These are phyloP conservation scores for Acanthurus tractus DNA, from an alignment of 2,797 vertebrate species.

Conservation along the genomic window DNA sequence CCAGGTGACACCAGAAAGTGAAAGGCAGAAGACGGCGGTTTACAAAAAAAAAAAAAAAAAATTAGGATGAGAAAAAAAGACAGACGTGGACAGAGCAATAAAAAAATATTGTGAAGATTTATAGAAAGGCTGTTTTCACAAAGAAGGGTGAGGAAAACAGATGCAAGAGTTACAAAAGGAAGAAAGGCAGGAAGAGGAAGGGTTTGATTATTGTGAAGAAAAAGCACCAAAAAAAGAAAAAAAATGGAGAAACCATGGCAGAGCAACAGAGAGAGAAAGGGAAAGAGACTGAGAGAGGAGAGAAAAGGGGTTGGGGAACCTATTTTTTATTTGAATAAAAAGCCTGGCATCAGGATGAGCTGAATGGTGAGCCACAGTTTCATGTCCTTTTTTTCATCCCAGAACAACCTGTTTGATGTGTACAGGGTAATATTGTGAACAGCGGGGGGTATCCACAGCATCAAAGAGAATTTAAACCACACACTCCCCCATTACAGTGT, in stretches of 20 bases:
- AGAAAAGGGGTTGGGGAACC: background rate
- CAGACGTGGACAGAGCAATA: constrained; percentile 24
- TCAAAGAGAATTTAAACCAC: constrained; percentile 78
- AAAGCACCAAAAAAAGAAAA: no score
- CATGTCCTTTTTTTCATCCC: constrained; percentile 62
- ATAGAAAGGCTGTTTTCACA: constrained; percentile 16
- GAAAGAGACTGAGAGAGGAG: background rate
- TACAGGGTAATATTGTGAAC: constrained; percentile 72
- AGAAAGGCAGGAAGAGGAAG: constrained; percentile 37
- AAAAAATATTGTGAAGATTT: constrained; percentile 34
- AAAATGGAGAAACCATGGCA: constrained; percentile 10
- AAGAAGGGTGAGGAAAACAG: constrained; percentile 47
- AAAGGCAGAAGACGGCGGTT: constrained; percentile 28
- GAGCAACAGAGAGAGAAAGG: constrained; percentile 35
- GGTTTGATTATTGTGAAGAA: constrained; percentile 39
- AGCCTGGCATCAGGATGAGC: constrained; percentile 51
- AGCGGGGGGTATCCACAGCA: constrained; percentile 65
- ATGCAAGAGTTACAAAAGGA: constrained; percentile 50
- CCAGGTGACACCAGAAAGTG: constrained; percentile 56
- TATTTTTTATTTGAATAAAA: constrained; percentile 68
- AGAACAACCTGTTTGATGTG: constrained; percentile 79
- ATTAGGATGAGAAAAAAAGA: constrained; percentile 24
- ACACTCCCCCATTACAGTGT: constrained; percentile 69
- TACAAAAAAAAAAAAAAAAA: constrained; percentile 36
- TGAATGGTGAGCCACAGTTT: constrained; percentile 61